Base-by-base conservation (phyloP, 1,140 invertebrate species). In the Theocolax elegans region DNA sequence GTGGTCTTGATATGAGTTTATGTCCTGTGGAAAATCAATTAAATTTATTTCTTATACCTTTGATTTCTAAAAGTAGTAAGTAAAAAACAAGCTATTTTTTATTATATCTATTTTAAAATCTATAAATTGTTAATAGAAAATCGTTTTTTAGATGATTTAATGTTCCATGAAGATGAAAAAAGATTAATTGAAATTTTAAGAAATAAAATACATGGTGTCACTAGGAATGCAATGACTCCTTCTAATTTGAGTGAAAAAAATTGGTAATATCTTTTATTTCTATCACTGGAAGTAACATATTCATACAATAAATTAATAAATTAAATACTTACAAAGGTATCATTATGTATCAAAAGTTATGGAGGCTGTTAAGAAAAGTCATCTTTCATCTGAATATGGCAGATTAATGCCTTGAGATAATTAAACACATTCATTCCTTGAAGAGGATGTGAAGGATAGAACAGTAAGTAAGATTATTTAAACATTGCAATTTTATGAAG, bases 291-390 rank as follows among this genome's bases (percentile, higher is more conserved):
- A 44, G 44, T 65, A 13, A 54, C 51, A 58, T 23, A 68, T 67
- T 71, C 67, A 29, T 72, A 2, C 21, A 19, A 49, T 66, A 29
- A 49, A 46, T 69, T 67, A 51, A 71, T 66, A 54, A 29, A 63
- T 60, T 13, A 53, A 40, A 63, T 60, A 60, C 64, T 67, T 49
- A 62, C 80, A 21, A 62, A 90, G 90, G 90, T 90, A 93, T 77
- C 90, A 93, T 68, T 95, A 93, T 82, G 91, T 92, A 73, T 89
- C 88, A 19, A 93, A 93, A 86, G 92, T 92, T 0, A 93, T 93
- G 91, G 94, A 95, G 66, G 89, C 90, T 15, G 91, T 95, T 8
- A 93, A 92, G 74, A 95, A 95, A 77, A 94, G 92, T 74, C 90
- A 91, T 42, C 89, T 95, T 71, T 93, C 93, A 77, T 89, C 92